Base-by-base conservation (phyloP, 2,113 vertebrate species). In the Stigmatopora nigra region DNA sequence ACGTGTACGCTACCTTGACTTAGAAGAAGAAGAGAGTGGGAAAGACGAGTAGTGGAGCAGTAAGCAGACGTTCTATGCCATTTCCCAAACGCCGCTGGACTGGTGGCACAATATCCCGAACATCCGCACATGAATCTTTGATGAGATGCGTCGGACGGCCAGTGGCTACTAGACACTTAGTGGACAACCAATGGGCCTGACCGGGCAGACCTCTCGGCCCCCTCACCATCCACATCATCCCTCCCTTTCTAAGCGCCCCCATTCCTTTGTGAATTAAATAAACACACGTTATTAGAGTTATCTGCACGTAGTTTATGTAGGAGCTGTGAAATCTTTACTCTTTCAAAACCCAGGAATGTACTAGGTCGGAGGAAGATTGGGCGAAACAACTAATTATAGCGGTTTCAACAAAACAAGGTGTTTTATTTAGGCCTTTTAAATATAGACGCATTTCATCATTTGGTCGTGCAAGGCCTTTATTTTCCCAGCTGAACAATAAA, bases 101-200 rank as follows among this genome's bases (percentile, higher is more conserved):
- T 35, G 76, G 76, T 69, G 63, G 48, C 55, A 77, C 69, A 76
- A 69, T 78, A 78, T 83, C 74, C 62, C 79, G 61, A 75, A 25
- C 53, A 86, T 75, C 85, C 72, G 78, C 53, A 82, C 67, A 88
- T 93, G 88, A 93, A 91, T 93, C 91, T 92, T 94, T 92, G 89
- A 94, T 91, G 77, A 79, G 56, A 83, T 67, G 79, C 76, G 79
- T 82, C 82, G 82, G 86, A 73, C 65, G 79, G 79, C 79, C 76
- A 76, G 77, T 88, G 85, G 80, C 80, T 84, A 88, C 88, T 84
- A 90, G 90, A 90, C 87, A 88, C 87, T 81, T 88, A 86, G 36
- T 45, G 59, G 59, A 45, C 92, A 84, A 89, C 89, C 86, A 78
- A 90, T 89, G 65, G 55, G 74, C 72, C 91, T 91, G 88, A 88